Evolutionary conservation across 2,797 vertebrate genomes (phyloP), one percentile per base, ranked within the genome.

Genomic region (Pogoniulus pusillus): DNA sequence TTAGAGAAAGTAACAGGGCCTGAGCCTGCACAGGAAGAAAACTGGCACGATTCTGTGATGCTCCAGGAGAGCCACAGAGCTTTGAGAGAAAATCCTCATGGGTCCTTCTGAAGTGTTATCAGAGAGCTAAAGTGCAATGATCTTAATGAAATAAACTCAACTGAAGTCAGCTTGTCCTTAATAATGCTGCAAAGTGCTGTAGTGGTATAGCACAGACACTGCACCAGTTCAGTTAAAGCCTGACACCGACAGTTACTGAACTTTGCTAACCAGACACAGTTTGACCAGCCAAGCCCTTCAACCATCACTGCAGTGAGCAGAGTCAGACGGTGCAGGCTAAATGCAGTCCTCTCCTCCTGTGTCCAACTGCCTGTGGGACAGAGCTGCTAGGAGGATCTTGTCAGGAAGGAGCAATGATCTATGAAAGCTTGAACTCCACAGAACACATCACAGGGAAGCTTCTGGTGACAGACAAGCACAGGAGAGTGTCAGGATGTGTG

Each of bases 401-500:
- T 37, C 47, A 32, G 20, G 37, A 57, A 47, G 26, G 32, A 57
- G 57, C 51, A 55, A 12, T 4, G 22, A 13, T 16, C 58, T 2
- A 1, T 2, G 47, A 4, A 11, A 62, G 30, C 1, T 11, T 0
- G 7, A 49, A 43, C 8, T 34, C 34, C 49, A 13, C 32, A 16
- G 39, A 49, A 19, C 27, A 4, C 0, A 1, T 7, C 35, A 26
- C 4, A 4, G 34, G 54, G 64, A 59, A 30, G 24, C n/a, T 66
- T 16, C 65, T 62, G 77, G 55, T 26, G 68, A 57, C 47, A 64
- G 26, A 34, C n/a, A 16, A 22, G 57, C 45, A 16, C 1, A 3
- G n/a, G 66, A 34, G 10, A 2, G 18, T 2, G 2, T 10, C 24
- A 11, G 65, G 39, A n/a, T 1, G 19, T 1, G 24, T 15, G 41